phyloP scores from a whole-genome alignment of 2,797 vertebrate species.

The Mus minutoides region DNA sequence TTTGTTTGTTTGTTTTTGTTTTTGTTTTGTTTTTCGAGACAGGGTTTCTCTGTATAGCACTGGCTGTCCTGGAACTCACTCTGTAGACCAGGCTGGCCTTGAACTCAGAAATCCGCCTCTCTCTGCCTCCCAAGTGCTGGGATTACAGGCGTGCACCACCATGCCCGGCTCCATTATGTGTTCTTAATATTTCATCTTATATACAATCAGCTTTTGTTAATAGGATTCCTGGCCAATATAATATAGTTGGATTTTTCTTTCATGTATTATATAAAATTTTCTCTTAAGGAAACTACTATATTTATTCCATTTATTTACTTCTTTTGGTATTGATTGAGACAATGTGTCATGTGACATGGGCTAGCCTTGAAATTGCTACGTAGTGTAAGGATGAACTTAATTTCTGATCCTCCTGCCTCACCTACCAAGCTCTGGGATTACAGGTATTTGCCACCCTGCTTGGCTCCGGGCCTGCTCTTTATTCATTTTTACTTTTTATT shows the following conservation, averaged over 20 bases:
- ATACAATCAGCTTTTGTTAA: background rate
- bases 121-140: too few species aligned
- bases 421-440: background rate
- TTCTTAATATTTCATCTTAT: slow-evolving; percentile 34
- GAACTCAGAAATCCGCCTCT: too few species aligned
- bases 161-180: background rate
- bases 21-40: too few species aligned
- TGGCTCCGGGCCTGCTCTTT: background rate
- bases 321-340: slow-evolving; percentile 13
- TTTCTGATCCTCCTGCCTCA: background rate
- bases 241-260: slow-evolving; percentile 15
- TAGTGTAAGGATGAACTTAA: background rate
- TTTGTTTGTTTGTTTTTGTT: too few species aligned
- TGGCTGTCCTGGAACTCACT: too few species aligned
- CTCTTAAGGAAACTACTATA: background rate
- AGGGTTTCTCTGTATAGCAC: too few species aligned
- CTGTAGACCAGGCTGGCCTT: too few species aligned
- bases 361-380: background rate
- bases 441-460: background rate
- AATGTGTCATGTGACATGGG: background rate
- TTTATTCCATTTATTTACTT: background rate
- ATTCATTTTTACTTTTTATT: background rate
- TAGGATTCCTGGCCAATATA: slow-evolving; percentile 1
- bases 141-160: too few species aligned
- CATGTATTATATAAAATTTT: background rate